Percentiles rank a stretch among this genome's conserved stretches.
phyloP scores from a whole-genome alignment of 2,113 vertebrate genomes.

The Anas platyrhynchos region DNA sequence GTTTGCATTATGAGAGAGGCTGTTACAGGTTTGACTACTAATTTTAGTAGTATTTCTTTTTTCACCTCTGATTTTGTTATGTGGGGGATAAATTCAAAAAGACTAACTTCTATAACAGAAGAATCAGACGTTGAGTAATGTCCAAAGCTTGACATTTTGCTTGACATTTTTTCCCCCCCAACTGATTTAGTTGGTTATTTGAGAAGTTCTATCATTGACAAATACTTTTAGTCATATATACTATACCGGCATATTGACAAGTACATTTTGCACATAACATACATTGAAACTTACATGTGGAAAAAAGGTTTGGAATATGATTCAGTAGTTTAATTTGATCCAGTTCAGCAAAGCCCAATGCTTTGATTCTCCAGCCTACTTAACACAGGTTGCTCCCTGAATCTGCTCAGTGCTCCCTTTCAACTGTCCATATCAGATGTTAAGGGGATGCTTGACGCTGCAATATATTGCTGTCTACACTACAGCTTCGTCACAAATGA shows the following conservation, averaged over 20 bases:
- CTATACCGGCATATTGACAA: background rate
- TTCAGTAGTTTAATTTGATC: background rate
- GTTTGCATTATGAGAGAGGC: background rate
- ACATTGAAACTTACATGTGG: background rate
- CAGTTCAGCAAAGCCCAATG: background rate
- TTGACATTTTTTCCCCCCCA: background rate
- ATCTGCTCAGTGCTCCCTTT: background rate
- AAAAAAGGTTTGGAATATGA: background rate
- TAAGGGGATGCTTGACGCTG: background rate
- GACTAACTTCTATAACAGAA: background rate
- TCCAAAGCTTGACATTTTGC: background rate
- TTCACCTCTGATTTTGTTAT: background rate
- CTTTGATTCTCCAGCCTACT: background rate
- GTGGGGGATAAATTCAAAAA: background rate
- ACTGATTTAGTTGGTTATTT: background rate
- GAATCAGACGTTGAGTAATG: background rate
- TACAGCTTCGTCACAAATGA: background rate
- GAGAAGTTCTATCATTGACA: background rate
- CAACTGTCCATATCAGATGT: background rate
- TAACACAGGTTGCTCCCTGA: background rate
- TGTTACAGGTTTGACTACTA: background rate
- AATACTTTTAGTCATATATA: background rate
- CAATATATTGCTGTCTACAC: background rate
- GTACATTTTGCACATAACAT: background rate
- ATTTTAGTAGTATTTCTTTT: background rate